A percentile compares a stretch with the other conserved stretches of the same genome.
These are phyloP conservation scores for Panthera leo DNA, from an alignment of 2,113 vertebrate species.

Conservation along the genomic window DNA sequence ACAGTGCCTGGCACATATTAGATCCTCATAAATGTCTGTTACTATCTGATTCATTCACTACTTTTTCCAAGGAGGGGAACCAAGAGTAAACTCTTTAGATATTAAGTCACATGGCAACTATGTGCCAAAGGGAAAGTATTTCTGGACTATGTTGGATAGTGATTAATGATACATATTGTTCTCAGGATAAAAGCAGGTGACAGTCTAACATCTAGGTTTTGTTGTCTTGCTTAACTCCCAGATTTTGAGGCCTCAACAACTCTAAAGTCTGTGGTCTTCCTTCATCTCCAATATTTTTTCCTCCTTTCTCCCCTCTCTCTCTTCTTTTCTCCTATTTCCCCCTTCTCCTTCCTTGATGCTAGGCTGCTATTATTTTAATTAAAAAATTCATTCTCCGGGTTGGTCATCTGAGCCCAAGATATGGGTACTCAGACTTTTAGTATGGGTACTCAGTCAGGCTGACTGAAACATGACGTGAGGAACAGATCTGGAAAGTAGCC, in stretches of 20 bases:
- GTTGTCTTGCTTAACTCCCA: not conserved
- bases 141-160: not conserved
- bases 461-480: not conserved
- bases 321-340: not conserved
- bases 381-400: not conserved
- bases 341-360: not conserved
- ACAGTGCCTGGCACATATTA: not conserved
- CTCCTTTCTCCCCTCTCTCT: not conserved
- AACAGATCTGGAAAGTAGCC: not conserved
- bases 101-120: not conserved
- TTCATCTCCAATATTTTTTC: not conserved
- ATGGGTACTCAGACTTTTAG: no score
- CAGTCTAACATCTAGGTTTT: not conserved
- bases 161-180: not conserved
- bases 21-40: not conserved
- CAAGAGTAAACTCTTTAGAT: not conserved
- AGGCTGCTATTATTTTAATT: not conserved
- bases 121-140: not conserved
- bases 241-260: not conserved
- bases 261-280: not conserved
- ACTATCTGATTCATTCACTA: not conserved
- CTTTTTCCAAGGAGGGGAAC: not conserved
- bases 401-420: not conserved
- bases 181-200: not conserved
- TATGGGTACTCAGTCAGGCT: not conserved